Base-by-base conservation (phyloP, 2,113 vertebrate genomes). In the Lampris megalopsis region DNA sequence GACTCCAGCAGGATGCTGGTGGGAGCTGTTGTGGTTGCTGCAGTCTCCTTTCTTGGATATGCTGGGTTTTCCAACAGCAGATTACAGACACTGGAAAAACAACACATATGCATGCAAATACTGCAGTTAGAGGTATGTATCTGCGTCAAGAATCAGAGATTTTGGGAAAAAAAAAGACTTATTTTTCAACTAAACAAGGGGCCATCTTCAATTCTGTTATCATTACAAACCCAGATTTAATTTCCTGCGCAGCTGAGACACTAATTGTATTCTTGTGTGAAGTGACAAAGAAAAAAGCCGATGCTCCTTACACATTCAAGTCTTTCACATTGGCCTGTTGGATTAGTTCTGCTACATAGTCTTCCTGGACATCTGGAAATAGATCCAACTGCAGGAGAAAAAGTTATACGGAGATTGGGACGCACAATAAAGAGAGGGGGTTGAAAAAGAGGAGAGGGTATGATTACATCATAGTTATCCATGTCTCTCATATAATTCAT, bases 1-100 rank as follows among this genome's bases (percentile, higher is more conserved):
- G 96, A 95, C 90, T 97, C 95, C 57, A 98, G 95, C 11, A 99
- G 94, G 86, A 97, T 97, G 93, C 96, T 99, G 85, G 88, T 96
- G 76, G 95, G 95, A 68, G 94, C 94, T 72, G 94, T 94, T 81
- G 96, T 6, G n/a, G 80, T 90, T 71, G 96, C 92, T 56, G 95
- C 84, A 73, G 91, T 93, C 80, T 95, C 95, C 79, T 94, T 95
- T 92, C 95, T 96, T 65, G 96, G 96, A 89, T 97, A 98, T 83
- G 96, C 96, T 56, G 97, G 96, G 77, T 96, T 97, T 92, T 99
- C 97, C 94, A 99, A 91, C 89, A 99, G 95, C 88, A 97, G 94
- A 94, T 99, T 98, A 92, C 97, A 98, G 91, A 99, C 95, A 77
- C 97, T 99, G 90, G 35, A 92, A 77, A 79, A 60, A 89, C 8